Evolutionary conservation across 2,888 invertebrate genomes (phyloP), one percentile per base, ranked within the genome.

Genomic region (Diarsia dahlii): DNA sequence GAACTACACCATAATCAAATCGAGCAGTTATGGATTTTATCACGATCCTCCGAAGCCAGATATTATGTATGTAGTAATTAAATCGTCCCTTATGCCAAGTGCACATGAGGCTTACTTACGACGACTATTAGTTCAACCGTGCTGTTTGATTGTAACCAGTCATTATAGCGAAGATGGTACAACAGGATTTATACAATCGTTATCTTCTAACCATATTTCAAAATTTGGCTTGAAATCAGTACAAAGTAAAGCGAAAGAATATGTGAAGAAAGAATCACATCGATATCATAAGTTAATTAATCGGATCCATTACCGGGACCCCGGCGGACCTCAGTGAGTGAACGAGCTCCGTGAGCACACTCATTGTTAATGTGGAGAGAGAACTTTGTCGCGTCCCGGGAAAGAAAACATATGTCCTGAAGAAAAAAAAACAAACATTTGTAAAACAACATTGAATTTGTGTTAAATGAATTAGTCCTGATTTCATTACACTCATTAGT

Each of bases 271-370:
- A 63, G 46, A 75, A 74, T 23, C 23, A 56, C 23, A 75, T 65
- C 39, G 54, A 75, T 65, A 75, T n/a, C 20, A 6, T 34, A 4
- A 74, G 20, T 77, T 76, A 58, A 76, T 76, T 50, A 67, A 77
- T 76, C 58, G 45, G 28, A 18, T 66, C 20, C 67, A 58, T 58
- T 77, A 45, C 34, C 46, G 13, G 13, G 39, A 50, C 9, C 46
- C 48, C n/a, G 46, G 15, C 15, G 52, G n/a, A n/a, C 18, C 18
- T 12, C 39, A 39, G 39, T 4, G 18, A 46, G 15, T 62, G 45
- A 64, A 34, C 46, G 66, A 20, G 23, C 13, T 13, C 28, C 10
- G 45, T 46, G 34, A 20, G 3, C 20, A 72, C 39, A 48, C 48
- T 13, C 46, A 1, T n/a, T 18, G n/a, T 15, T 46, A 56, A 28